phyloP scores from a whole-genome alignment of 2,113 vertebrate genomes.

The Syrrhaptes paradoxus region DNA sequence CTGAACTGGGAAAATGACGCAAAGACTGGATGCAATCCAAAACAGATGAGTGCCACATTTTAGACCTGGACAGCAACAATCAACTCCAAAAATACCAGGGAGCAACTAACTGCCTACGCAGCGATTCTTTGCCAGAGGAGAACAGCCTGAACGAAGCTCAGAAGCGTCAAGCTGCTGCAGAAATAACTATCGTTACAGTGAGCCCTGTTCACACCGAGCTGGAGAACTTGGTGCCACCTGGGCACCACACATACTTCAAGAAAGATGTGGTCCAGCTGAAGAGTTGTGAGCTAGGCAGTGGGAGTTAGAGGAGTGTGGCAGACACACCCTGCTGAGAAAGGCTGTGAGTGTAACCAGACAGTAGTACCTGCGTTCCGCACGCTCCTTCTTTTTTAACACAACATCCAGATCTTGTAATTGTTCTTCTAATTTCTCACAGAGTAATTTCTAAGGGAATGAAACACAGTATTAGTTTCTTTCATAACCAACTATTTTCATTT shows the following conservation, averaged over 20 bases:
- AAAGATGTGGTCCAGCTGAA: neutral
- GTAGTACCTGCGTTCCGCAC: slow-evolving; percentile 91
- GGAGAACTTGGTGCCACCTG: neutral
- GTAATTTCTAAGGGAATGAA: slow-evolving; percentile 84
- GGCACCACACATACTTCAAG: neutral
- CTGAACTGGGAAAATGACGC: neutral
- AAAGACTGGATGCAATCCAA: neutral
- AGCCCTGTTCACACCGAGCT: neutral
- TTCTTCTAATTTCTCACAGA: slow-evolving; percentile 96
- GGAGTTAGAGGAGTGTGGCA: neutral
- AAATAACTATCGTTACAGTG: neutral
- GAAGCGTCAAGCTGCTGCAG: neutral
- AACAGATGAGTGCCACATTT: neutral
- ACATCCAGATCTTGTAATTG: slow-evolving; percentile 94
- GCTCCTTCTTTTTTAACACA: slow-evolving; percentile 93
- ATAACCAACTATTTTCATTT: neutral
- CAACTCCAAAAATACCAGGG: neutral
- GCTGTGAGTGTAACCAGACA: neutral
- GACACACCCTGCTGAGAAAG: neutral
- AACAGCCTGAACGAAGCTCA: neutral
- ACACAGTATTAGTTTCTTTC: neutral
- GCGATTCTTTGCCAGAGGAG: neutral
- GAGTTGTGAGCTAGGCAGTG: neutral
- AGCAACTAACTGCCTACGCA: neutral
- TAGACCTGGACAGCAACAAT: neutral